These are phyloP conservation scores for Phyllostomus hastatus DNA, from an alignment of 2,113 vertebrate species.

Conservation along the genomic window DNA sequence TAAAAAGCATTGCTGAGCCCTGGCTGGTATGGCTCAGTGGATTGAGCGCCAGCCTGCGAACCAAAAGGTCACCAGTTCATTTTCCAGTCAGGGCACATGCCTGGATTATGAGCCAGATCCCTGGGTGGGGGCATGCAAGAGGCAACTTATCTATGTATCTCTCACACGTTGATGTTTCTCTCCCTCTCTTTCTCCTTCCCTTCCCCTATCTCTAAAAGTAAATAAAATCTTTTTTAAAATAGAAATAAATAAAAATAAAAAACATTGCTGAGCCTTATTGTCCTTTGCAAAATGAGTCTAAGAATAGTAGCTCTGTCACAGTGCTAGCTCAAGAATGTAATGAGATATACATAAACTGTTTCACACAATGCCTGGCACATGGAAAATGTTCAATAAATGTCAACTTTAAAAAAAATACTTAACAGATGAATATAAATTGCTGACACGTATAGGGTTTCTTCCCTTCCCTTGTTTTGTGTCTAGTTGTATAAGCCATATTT, in stretches of 20 bases:
- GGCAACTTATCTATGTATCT: too few species aligned
- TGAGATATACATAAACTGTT: neutral
- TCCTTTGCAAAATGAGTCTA: constrained; percentile 19
- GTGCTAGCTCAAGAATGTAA: neutral
- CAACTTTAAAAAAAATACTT: neutral
- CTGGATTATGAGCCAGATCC: too few species aligned
- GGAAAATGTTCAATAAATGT: neutral
- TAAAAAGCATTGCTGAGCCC: neutral
- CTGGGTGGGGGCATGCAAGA: too few species aligned
- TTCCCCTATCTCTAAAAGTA: neutral
- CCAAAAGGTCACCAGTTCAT: too few species aligned
- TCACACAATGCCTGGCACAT: neutral
- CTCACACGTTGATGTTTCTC: too few species aligned
- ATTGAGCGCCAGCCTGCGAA: too few species aligned
- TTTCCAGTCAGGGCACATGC: too few species aligned
- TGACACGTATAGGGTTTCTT: neutral
- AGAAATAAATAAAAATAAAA: neutral
- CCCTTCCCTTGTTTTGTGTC: neutral
- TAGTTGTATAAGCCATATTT: neutral
- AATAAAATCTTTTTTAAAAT: neutral
- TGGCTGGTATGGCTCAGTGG: too few species aligned
- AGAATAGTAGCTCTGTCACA: neutral
- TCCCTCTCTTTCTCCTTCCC: too few species aligned
- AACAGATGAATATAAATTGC: neutral
- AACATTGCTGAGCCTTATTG: neutral